Conservation (phyloP, 1,140 invertebrate genomes). For the Thaumatotibia leucotreta region DNA sequence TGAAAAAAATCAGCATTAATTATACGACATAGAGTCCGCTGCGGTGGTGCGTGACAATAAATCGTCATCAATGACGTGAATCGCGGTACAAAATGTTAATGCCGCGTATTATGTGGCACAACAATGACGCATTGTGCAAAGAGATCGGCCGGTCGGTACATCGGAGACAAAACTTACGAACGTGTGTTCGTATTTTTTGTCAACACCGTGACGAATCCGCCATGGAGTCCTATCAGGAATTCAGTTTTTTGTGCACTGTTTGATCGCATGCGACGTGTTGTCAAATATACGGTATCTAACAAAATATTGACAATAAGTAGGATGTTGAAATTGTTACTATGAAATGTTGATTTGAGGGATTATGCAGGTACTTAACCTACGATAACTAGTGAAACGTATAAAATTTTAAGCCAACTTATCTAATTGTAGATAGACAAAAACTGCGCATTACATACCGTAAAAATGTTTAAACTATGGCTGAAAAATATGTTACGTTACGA, state of each 20-base stretch:
- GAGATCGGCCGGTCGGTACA: constrained; percentile 48
- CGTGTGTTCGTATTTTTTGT: constrained; percentile 45
- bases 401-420: not conserved
- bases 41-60: constrained; percentile 56
- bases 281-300: not conserved
- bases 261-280: not conserved
- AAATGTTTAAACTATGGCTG: no score
- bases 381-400: not conserved
- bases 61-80: constrained; percentile 72
- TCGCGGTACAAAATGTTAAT: constrained; percentile 71
- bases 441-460: no score
- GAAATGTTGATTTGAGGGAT: not conserved
- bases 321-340: not conserved
- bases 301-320: not conserved
- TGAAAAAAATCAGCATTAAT: constrained; percentile 71
- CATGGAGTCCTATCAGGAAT: not conserved
- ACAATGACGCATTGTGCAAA: constrained; percentile 69
- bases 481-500: no score
- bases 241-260: not conserved
- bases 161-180: constrained; percentile 48
- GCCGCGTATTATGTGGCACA: constrained; percentile 65
- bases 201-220: constrained; percentile 18
- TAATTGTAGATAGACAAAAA: no score
- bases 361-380: not conserved
- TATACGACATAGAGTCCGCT: constrained; percentile 55